Evolutionary conservation across 1,140 invertebrate species (phyloP).

Genomic region (Halotydeus destructor): DNA sequence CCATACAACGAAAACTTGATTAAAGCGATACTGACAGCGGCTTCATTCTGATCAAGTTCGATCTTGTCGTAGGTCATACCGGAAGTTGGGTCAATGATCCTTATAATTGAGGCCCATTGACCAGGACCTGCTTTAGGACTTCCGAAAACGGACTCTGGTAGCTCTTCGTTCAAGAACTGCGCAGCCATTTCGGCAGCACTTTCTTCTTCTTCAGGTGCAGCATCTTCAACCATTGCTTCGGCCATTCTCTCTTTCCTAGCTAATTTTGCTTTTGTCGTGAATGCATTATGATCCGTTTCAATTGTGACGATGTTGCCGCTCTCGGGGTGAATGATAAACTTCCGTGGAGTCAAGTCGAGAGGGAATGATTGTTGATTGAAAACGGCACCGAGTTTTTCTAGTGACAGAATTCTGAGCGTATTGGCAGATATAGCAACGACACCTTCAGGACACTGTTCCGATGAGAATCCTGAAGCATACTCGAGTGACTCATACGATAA

Average conservation of each 20-base stretch:
- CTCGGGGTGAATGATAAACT: constrained; percentile 80
- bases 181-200: constrained; percentile 90
- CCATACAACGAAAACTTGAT: constrained; percentile 40
- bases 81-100: constrained; percentile 69
- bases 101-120: constrained; percentile 87
- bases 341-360: constrained; percentile 83
- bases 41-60: constrained; percentile 84
- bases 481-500: constrained; percentile 89
- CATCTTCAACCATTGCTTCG: constrained; percentile 87
- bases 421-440: constrained; percentile 98
- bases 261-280: constrained; percentile 89
- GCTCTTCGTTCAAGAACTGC: constrained; percentile 78
- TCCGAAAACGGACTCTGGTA: constrained; percentile 80
- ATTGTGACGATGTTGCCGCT: constrained; percentile 68
- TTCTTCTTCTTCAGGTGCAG: constrained; percentile 78
- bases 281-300: constrained; percentile 96
- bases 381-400: constrained; percentile 94
- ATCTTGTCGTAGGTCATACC: constrained; percentile 58
- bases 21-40: constrained; percentile 61
- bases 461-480: constrained; percentile 92
- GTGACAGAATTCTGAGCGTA: constrained; percentile 78
- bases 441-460: constrained; percentile 96
- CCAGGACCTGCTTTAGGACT: constrained; percentile 86
- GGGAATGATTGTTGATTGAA: constrained; percentile 78
- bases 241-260: constrained; percentile 59